These are phyloP conservation scores for Panzeria rudis DNA, from an alignment of 2,888 invertebrate species.

Conservation along the genomic window DNA sequence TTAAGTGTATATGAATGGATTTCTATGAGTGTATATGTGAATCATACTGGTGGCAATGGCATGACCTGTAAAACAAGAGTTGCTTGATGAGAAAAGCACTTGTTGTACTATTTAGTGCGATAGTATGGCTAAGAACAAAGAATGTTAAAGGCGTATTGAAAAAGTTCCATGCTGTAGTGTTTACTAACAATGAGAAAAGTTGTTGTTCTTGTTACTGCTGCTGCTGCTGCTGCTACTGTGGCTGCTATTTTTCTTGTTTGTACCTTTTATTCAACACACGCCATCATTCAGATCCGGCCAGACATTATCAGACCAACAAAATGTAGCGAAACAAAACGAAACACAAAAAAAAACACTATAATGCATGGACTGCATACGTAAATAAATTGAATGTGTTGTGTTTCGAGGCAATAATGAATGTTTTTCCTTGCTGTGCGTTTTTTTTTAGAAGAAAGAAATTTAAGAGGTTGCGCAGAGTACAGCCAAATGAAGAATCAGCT, in stretches of 20 bases:
- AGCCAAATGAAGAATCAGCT: neutral
- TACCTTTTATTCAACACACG: neutral
- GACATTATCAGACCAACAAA: constrained; percentile 34
- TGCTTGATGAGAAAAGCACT: constrained; percentile 30
- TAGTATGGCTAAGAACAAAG: neutral
- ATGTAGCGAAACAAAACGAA: constrained; percentile 22
- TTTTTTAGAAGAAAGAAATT: neutral
- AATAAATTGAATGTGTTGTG: constrained; percentile 19
- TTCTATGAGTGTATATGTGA: neutral
- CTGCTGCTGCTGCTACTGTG: neutral
- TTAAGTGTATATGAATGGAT: constrained; percentile 29
- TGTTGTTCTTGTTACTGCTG: constrained; percentile 5
- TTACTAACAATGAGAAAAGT: constrained; percentile 35
- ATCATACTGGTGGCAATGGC: neutral
- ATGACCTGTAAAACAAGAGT: constrained; percentile 34
- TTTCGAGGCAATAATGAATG: constrained; percentile 23
- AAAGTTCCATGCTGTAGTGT: constrained; percentile 28
- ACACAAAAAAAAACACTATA: constrained; percentile 8
- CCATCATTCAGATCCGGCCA: constrained; percentile 22
- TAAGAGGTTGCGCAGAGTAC: neutral
- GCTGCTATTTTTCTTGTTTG: neutral
- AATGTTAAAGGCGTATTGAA: constrained; percentile 43
- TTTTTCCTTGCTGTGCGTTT: neutral
- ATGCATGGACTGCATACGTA: constrained; percentile 36
- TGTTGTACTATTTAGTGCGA: constrained; percentile 29